Base-by-base conservation (phyloP, 2,888 invertebrate genomes). In the Netelia fuscicornis region DNA sequence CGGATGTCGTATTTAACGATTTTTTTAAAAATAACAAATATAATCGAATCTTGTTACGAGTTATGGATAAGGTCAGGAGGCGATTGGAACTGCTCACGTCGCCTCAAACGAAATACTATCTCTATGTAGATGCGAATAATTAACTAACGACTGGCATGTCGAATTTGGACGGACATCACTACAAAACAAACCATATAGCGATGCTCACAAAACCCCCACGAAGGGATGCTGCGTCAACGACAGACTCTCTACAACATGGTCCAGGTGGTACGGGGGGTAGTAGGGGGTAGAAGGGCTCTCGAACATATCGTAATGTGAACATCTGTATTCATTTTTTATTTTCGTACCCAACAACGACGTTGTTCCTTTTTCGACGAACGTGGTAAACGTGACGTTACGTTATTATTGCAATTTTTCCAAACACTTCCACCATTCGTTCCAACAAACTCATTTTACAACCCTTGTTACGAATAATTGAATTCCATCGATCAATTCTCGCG, bases 141-240 rank as follows among this genome's bases (percentile, higher is more conserved):
- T 23, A 76, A 78, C 58, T 78, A 74, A 81, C 62, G 83, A 77
- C 76, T 70, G 54, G 56, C 81, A 72, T 17, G 78, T 78, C 42
- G 70, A 79, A 70, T 79, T 85, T 52, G 74, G 84, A 84, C 81
- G 81, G 77, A 72, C 78, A 85, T 48, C 62, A 85, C 84, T 85
- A 81, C 81, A 56, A 58, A 84, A 78, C 70, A 85, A 78, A 85
- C 56, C 74, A 78, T 64, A 81, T 78, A 71, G 81, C 81, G 81
- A 84, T 84, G 84, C 81, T 85, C 81, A 81, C 81, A 78, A 78
- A 68, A 84, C 67, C 78, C 77, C 77, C 37, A 74, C 77, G 78
- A 78, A 54, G 75, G 60, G 78, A 80, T 48, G 48, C 30, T 72
- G 58, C 72, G 74, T 65, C 71, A 64, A 56, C 54, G 71, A 79